phyloP scores from a whole-genome alignment of 2,888 invertebrate genomes.

The Chymomyza fuscimana region DNA sequence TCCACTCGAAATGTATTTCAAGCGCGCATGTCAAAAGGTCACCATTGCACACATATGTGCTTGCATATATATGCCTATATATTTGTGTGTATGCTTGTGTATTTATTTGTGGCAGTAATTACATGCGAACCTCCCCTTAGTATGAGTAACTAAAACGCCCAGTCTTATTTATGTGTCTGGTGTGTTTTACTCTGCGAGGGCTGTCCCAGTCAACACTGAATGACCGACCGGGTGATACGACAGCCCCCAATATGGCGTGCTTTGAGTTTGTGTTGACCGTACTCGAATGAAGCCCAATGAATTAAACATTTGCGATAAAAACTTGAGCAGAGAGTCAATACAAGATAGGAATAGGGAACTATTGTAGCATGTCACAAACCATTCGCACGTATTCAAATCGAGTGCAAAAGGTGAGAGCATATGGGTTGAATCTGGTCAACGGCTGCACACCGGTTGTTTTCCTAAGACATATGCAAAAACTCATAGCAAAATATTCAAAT shows the following conservation, averaged over 20 bases:
- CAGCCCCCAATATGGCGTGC: constrained; percentile 7
- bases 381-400: constrained; percentile 73
- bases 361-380: constrained; percentile 60
- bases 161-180: constrained; percentile 68
- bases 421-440: constrained; percentile 26
- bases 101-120: constrained; percentile 53
- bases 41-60: constrained; percentile 42
- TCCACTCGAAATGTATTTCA: constrained; percentile 67
- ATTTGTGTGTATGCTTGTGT: constrained; percentile 19
- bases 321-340: constrained; percentile 23
- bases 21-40: constrained; percentile 75
- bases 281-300: constrained; percentile 46
- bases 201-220: not conserved
- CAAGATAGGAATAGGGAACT: not conserved
- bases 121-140: constrained; percentile 62
- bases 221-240: not conserved
- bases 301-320: constrained; percentile 67
- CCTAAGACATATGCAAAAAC: constrained; percentile 33
- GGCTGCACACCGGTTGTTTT: constrained; percentile 26
- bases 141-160: constrained; percentile 63
- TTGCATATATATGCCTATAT: constrained; percentile 18
- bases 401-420: constrained; percentile 38
- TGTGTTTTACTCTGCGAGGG: constrained; percentile 22
- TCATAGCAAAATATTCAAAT: constrained; percentile 62
- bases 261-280: not conserved